Evolutionary conservation across 2,888 invertebrate genomes (phyloP).

Genomic region (Reticulitermes lucifugus): DNA sequence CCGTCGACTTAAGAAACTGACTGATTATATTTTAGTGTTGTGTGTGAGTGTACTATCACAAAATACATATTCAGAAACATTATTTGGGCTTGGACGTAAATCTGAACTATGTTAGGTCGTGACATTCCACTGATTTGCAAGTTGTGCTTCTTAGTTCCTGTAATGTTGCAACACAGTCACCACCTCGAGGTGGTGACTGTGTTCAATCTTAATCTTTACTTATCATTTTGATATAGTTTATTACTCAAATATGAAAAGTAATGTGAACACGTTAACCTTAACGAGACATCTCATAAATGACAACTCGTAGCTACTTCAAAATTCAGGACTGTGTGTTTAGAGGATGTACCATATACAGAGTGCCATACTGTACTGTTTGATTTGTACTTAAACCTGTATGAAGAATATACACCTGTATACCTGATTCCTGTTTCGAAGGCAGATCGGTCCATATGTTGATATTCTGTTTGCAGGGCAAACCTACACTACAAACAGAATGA

Average conservation of each 20-base stretch:
- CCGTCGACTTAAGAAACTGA: no score
- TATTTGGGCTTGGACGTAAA: no score
- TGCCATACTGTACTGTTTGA: not conserved
- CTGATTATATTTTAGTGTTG: no score
- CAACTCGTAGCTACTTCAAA: not conserved
- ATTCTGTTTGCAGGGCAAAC: constrained; percentile 70
- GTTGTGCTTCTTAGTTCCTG: not conserved
- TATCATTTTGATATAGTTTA: not conserved
- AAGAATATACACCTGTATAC: not conserved
- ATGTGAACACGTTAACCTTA: not conserved
- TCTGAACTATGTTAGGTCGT: no score
- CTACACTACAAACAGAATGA: constrained; percentile 75
- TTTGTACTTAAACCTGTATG: not conserved
- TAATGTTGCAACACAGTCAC: not conserved
- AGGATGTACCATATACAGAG: not conserved
- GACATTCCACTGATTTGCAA: no score
- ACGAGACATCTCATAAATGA: not conserved
- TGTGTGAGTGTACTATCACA: no score
- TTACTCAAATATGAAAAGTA: not conserved
- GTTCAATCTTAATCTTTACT: not conserved
- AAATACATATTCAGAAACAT: no score
- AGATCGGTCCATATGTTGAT: not conserved
- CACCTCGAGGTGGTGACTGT: not conserved
- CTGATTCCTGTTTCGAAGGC: not conserved
- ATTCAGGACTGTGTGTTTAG: not conserved